Conservation (phyloP, 2,797 vertebrate species). For the Malurus leucopterus region DNA sequence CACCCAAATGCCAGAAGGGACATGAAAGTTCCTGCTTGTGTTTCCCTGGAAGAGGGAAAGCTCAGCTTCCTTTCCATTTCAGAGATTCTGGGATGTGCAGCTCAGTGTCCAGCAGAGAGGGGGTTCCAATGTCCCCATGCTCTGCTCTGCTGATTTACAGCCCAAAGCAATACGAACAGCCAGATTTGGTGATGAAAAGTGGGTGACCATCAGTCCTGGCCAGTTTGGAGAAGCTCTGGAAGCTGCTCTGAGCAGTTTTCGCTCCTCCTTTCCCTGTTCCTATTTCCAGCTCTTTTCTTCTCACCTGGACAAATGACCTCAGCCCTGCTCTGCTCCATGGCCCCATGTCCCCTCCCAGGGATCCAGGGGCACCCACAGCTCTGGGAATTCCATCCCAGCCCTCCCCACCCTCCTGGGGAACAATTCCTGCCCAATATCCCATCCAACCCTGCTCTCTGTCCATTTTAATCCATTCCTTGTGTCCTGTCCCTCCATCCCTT, state of each 20-base stretch:
- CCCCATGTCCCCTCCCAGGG: not conserved
- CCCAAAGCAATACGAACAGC: not conserved
- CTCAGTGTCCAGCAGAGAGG: not conserved
- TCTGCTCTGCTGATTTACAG: not conserved
- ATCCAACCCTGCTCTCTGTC: rapidly evolving
- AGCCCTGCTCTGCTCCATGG: not conserved
- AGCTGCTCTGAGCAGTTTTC: not conserved
- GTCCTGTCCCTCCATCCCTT: not conserved
- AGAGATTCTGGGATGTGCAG: not conserved
- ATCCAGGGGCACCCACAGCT: not conserved
- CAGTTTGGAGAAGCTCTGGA: not conserved
- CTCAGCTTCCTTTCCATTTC: not conserved
- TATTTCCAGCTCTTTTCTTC: not conserved
- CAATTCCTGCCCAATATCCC: rapidly evolving
- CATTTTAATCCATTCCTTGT: rapidly evolving
- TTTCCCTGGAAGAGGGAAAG: not conserved
- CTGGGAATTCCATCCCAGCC: not conserved
- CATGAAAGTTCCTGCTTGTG: not conserved
- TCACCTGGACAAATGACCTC: not conserved
- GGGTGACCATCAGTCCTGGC: not conserved
- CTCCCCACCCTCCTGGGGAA: not conserved
- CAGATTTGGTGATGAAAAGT: not conserved
- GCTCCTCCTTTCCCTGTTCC: not conserved
- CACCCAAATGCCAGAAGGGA: not conserved
- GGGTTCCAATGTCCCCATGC: not conserved